Percentiles rank a stretch among this genome's conserved stretches.
Evolutionary conservation across 2,797 vertebrate genomes (phyloP).

Genomic region (Rhodeus uyekii): DNA sequence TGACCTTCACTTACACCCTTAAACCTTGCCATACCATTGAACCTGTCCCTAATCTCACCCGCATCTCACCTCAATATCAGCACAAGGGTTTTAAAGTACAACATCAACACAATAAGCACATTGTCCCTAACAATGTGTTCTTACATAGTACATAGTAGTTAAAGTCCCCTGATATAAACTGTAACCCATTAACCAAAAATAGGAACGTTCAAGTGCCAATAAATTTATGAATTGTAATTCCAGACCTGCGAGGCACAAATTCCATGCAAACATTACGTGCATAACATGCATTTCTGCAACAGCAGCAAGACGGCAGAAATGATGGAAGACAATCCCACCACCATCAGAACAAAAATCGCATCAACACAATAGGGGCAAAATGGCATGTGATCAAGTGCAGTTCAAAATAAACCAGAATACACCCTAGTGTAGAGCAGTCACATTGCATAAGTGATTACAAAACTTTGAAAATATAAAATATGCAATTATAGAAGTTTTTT

Average conservation of each 20-base stretch:
- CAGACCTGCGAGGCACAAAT: background rate
- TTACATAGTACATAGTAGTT: background rate
- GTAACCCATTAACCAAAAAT: background rate
- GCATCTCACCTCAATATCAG: background rate
- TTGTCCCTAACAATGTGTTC: background rate
- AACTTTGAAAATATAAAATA: slow-evolving; percentile 27
- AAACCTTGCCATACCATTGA: background rate
- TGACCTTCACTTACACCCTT: too few relatives aligned
- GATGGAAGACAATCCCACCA: slow-evolving; percentile 9
- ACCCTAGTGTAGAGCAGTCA: slow-evolving; percentile 42
- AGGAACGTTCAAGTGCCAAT: background rate
- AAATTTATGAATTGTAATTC: background rate
- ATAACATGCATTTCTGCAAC: background rate
- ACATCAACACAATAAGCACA: background rate
- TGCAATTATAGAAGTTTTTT: slow-evolving; percentile 36
- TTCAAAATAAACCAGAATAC: slow-evolving; percentile 54
- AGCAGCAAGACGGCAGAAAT: background rate
- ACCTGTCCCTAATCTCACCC: background rate
- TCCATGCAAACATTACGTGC: background rate
- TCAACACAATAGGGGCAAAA: slow-evolving; percentile 8
- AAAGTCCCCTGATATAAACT: background rate
- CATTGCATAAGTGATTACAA: slow-evolving; percentile 38
- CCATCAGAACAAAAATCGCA: background rate
- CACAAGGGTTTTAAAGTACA: background rate
- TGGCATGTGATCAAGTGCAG: slow-evolving; percentile 61